Base-by-base conservation (phyloP, 2,888 invertebrate genomes). In the Melanostoma scalare region DNA sequence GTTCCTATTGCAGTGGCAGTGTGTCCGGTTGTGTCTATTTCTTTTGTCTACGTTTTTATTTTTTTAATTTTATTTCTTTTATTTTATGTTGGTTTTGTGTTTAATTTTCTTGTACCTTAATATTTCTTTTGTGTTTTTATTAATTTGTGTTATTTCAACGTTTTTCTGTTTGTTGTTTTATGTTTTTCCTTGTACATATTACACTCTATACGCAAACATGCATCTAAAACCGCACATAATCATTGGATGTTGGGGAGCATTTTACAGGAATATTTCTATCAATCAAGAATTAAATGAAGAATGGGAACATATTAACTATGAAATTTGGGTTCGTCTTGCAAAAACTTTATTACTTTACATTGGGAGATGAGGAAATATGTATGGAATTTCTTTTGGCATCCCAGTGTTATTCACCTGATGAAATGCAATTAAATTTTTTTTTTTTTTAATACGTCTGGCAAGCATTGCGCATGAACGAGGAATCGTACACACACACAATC, bases 301-400 rank as follows among this genome's bases (percentile, higher is more conserved):
- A 75, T 91, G 91, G 91, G 68, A 75, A 2, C 63, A 86, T 3
- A 50, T 91, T 0, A 88, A 90, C 68, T 61, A 86, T 6, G 89
- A 90, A 38, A 90, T 91, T 86, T 89, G 90, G 91, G 91, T 91
- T 84, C 82, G 91, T 89, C 87, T 82, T 85, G 20, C 40, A 10
- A 35, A 40, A 3, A 8, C 30, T 65, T 55, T 55, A 4, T 10
- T 30, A 3, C 3, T 33, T 56, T 67, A 48, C 42, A 30, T 10
- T 38, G 8, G 5, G 10, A 9, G 4, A 31, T 30, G 3, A n/a
- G 6, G 6, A 36, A 30, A 20, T 6, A 20, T 20, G 20, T 20
- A 20, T 20, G 20, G 20, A 20, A 20, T 20, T 20, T 20, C 20
- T 20, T 20, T 20, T 20, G 20, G 20, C 20, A 20, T 20, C 20